Conservation (phyloP, 1,140 invertebrate species). For the Nomia melanderi region DNA sequence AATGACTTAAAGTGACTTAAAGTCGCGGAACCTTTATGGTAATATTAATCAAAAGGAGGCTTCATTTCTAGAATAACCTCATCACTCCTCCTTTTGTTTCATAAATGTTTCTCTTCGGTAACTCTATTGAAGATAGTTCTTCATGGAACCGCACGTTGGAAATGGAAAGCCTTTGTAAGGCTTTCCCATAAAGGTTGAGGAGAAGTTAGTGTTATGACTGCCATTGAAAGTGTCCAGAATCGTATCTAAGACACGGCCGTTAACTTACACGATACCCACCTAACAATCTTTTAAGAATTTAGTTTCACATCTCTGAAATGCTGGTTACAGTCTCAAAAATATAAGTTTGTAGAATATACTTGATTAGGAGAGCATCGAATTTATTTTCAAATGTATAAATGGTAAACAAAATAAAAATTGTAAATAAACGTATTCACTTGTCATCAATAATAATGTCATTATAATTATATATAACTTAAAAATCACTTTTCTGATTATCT, state of each 20-base stretch:
- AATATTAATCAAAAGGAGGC: neutral
- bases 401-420: too few relatives aligned
- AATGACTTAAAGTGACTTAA: too few relatives aligned
- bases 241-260: constrained; percentile 61
- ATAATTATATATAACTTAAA: too few relatives aligned
- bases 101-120: constrained; percentile 14
- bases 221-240: constrained; percentile 66
- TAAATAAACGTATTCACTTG: too few relatives aligned
- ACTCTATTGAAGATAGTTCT: constrained; percentile 14
- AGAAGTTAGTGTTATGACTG: constrained; percentile 77
- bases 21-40: too few relatives aligned
- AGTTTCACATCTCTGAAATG: constrained; percentile 25
- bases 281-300: constrained; percentile 61
- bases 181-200: constrained; percentile 60
- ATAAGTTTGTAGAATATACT: too few relatives aligned
- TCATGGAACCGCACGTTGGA: constrained; percentile 24
- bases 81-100: constrained; percentile 19
- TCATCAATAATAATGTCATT: too few relatives aligned
- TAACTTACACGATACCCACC: constrained; percentile 65
- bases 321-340: neutral
- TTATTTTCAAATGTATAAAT: too few relatives aligned
- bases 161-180: constrained; percentile 35
- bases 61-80: constrained; percentile 27
- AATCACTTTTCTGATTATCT: too few relatives aligned
- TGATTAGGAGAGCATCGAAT: too few relatives aligned